Conservation (phyloP, 2,797 vertebrate species). For the Chloroceryle inda region DNA sequence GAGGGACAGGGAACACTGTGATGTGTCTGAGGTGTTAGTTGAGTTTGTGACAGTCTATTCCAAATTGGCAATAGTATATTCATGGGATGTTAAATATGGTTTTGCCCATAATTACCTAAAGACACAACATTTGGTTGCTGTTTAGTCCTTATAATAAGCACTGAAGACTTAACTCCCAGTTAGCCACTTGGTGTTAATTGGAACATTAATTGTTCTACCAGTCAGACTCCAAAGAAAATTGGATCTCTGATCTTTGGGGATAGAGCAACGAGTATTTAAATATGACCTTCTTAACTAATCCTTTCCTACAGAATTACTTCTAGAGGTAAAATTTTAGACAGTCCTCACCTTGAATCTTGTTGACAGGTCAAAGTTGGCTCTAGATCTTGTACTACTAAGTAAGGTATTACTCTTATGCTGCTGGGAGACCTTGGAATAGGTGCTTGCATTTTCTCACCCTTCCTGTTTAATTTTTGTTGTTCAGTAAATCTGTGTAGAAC, state of each 20-base stretch:
- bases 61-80: not conserved
- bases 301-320: not conserved
- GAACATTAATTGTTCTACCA: not conserved
- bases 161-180: not conserved
- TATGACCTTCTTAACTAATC: not conserved
- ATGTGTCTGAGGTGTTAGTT: not conserved
- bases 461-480: conserved; percentile 11
- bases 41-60: not conserved
- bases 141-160: not conserved
- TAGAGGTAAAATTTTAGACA: not conserved
- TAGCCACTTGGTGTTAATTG: not conserved
- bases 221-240: not conserved
- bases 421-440: not conserved
- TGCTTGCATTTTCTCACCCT: not conserved
- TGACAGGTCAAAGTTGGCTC: not conserved
- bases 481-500: not conserved
- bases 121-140: not conserved
- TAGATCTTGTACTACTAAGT: not conserved
- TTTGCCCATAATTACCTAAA: not conserved
- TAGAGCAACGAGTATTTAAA: not conserved
- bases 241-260: not conserved
- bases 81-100: not conserved
- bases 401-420: not conserved
- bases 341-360: not conserved
- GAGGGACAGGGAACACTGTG: not conserved